phyloP scores from a whole-genome alignment of 2,888 invertebrate genomes.

The Pseudococcus longispinus region DNA sequence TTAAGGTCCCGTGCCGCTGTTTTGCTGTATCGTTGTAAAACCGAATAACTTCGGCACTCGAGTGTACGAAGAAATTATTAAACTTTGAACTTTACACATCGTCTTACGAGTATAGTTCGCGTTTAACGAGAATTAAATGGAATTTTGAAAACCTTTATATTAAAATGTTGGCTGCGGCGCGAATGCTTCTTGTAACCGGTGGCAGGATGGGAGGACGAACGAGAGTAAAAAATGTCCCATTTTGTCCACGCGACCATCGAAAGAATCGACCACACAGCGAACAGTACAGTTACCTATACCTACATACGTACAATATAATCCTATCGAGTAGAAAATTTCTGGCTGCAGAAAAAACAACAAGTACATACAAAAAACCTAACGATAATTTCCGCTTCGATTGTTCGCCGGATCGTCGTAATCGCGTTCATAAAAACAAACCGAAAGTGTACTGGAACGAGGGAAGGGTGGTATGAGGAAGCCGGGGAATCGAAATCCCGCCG shows the following conservation, averaged over 20 bases:
- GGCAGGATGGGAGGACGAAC: background rate
- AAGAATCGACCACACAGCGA: background rate
- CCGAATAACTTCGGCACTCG: slow-evolving; percentile 13
- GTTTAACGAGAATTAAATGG: slow-evolving; percentile 48
- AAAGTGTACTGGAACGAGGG: background rate
- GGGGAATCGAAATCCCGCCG: no score
- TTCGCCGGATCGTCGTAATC: background rate
- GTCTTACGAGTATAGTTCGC: background rate
- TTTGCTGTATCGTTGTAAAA: background rate
- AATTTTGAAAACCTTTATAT: slow-evolving; percentile 44
- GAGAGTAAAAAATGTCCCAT: background rate
- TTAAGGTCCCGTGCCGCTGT: background rate
- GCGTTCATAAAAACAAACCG: background rate
- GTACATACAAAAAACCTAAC: background rate
- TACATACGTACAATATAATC: background rate
- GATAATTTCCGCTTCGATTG: background rate
- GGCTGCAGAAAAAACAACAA: background rate
- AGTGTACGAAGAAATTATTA: slow-evolving; percentile 26
- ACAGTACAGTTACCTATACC: no score
- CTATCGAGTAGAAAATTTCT: background rate
- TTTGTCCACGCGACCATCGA: background rate
- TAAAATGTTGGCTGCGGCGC: background rate
- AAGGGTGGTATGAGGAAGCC: background rate
- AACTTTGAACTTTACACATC: slow-evolving; percentile 34
- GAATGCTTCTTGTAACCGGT: background rate